These are phyloP conservation scores for Potorous gilbertii DNA, from an alignment of 2,797 vertebrate species.

Conservation along the genomic window DNA sequence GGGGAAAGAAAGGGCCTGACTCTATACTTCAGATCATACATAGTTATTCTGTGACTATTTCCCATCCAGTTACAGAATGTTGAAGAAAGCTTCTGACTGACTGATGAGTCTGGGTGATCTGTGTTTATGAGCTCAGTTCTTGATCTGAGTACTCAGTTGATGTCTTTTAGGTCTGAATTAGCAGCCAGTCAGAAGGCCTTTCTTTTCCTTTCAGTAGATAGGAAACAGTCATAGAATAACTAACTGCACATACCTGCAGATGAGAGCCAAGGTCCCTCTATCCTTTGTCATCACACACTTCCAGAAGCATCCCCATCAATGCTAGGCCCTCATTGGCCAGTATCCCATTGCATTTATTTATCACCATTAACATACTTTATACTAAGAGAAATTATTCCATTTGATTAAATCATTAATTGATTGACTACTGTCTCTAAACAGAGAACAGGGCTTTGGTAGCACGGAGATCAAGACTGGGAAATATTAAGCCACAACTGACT, in stretches of 20 bases:
- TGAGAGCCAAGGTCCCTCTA: background rate
- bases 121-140: background rate
- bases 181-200: background rate
- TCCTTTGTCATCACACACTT: background rate
- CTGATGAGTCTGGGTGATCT: background rate
- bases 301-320: background rate
- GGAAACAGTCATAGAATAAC: background rate
- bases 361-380: background rate
- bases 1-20: background rate
- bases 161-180: background rate
- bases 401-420: background rate
- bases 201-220: background rate
- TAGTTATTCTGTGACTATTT: background rate
- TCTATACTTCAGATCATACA: background rate
- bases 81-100: background rate
- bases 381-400: background rate
- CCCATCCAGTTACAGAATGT: background rate
- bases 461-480: background rate
- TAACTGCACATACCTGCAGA: background rate
- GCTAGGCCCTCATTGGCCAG: background rate
- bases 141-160: background rate
- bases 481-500: background rate
- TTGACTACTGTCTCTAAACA: background rate
- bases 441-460: background rate
- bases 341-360: background rate